phyloP scores from a whole-genome alignment of 2,797 vertebrate species.

The Alexandromys oeconomus region DNA sequence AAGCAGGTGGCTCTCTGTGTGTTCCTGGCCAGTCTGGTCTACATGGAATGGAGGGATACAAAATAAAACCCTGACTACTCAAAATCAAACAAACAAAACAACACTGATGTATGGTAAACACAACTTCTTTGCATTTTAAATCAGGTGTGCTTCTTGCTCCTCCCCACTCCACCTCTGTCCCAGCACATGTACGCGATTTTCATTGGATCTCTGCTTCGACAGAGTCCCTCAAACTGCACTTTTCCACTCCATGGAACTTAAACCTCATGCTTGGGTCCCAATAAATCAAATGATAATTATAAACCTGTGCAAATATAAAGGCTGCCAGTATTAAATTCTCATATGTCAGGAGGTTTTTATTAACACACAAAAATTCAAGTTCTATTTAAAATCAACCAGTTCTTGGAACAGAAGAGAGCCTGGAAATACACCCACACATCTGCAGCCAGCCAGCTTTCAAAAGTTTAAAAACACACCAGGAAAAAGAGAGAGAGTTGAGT shows the following conservation, averaged over 20 bases:
- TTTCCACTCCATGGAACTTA: constrained; percentile 32
- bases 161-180: fast-evolving
- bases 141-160: too few species aligned
- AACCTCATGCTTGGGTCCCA: neutral
- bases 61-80: neutral
- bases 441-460: neutral
- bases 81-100: neutral
- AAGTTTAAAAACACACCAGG: neutral
- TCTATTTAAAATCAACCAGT: neutral
- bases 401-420: neutral
- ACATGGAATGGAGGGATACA: neutral
- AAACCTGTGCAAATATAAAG: constrained; percentile 25
- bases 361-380: neutral
- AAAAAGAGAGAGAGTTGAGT: neutral
- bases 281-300: constrained; percentile 54
- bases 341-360: neutral
- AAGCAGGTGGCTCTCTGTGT: neutral
- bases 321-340: constrained; percentile 34
- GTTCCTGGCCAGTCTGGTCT: neutral
- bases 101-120: neutral
- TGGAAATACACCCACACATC: neutral
- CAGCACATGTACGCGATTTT: neutral
- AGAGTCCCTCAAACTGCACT: neutral
- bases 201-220: neutral
- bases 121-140: constrained; percentile 28